Conservation (phyloP, 2,797 vertebrate genomes). For the Tarsius wallacei region DNA sequence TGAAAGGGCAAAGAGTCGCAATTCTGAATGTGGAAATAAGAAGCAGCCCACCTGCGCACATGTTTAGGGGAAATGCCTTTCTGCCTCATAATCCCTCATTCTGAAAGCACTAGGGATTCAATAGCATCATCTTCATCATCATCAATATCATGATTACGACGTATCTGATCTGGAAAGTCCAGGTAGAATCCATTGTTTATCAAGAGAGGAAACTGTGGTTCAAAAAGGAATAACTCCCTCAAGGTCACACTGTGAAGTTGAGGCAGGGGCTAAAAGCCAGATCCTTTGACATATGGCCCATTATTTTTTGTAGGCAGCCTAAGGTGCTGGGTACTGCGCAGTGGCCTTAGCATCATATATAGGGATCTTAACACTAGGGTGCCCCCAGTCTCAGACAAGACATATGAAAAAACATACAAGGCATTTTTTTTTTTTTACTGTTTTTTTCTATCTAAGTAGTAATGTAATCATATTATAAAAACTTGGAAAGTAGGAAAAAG, state of each 20-base stretch:
- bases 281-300: not conserved
- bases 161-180: not conserved
- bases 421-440: not conserved
- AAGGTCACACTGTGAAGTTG: not conserved
- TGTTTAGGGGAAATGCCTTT: not conserved
- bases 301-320: not conserved
- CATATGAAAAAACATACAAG: not conserved
- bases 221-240: not conserved
- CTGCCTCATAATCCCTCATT: not conserved
- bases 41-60: not conserved
- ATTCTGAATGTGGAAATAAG: not conserved
- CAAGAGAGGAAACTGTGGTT: not conserved
- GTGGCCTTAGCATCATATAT: not conserved
- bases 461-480: slow-evolving; percentile 12
- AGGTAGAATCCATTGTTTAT: not conserved
- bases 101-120: not conserved
- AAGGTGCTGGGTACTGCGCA: not conserved
- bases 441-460: slow-evolving; percentile 13
- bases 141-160: no score
- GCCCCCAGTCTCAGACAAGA: not conserved
- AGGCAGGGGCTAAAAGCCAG: not conserved
- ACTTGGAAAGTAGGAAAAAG: not conserved
- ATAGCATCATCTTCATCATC: not conserved
- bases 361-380: not conserved
- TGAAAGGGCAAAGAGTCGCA: not conserved